Percentiles rank a stretch among this genome's conserved stretches.
These are phyloP conservation scores for Marmota flaviventris DNA, from an alignment of 2,113 vertebrate species.

Conservation along the genomic window DNA sequence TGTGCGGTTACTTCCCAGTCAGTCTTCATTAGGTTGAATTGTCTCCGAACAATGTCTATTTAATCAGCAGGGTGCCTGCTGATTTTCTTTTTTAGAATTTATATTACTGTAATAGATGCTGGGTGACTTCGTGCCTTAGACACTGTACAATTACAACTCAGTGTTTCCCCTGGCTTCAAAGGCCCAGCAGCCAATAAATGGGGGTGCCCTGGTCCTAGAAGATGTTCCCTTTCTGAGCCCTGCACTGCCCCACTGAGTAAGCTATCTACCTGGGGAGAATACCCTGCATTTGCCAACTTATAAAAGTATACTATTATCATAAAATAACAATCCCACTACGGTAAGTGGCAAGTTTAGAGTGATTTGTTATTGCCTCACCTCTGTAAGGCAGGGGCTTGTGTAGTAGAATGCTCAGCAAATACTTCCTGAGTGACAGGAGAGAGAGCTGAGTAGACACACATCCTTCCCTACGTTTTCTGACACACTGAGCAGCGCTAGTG, in stretches of 20 bases:
- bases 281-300: neutral
- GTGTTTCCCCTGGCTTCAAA: neutral
- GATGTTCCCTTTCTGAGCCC: neutral
- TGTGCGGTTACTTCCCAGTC: slow-evolving; percentile 76
- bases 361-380: neutral
- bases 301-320: rapidly evolving
- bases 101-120: slow-evolving; percentile 53
- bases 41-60: slow-evolving; percentile 75
- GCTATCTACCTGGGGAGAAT: neutral
- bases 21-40: slow-evolving; percentile 82
- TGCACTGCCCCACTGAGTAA: neutral
- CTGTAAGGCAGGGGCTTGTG: neutral
- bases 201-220: neutral
- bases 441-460: neutral
- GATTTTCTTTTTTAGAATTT: slow-evolving; percentile 79
- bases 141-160: neutral
- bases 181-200: neutral
- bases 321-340: neutral
- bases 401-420: neutral
- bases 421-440: neutral
- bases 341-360: neutral
- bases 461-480: neutral
- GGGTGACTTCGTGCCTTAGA: slow-evolving; percentile 9
- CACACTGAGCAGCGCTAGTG: neutral
- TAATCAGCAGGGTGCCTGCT: slow-evolving; percentile 75